Evolutionary conservation across 2,888 invertebrate genomes (phyloP).

Genomic region (Athrips mouffetella): DNA sequence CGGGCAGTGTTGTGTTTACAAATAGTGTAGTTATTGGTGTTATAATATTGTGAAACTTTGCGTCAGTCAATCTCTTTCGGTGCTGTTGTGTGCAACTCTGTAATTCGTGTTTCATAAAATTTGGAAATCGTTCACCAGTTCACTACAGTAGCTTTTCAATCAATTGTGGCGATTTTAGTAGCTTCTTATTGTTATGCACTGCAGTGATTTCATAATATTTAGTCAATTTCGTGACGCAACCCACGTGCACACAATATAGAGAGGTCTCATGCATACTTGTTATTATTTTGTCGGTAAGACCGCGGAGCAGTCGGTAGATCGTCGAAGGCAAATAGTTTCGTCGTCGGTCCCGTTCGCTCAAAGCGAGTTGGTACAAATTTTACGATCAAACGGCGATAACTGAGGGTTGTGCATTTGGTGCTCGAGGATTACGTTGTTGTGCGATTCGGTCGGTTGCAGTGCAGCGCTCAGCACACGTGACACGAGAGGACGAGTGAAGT

Average conservation of each 20-base stretch:
- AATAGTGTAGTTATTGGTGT: slow-evolving; percentile 63
- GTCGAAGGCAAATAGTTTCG: slow-evolving; percentile 62
- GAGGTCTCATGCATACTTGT: slow-evolving; percentile 82
- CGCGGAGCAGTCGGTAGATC: slow-evolving; percentile 69
- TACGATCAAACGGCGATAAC: slow-evolving; percentile 49
- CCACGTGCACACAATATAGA: slow-evolving; percentile 74
- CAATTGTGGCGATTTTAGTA: slow-evolving; percentile 48
- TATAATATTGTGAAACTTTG: slow-evolving; percentile 50
- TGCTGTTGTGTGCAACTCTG: slow-evolving; percentile 59
- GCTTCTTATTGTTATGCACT: slow-evolving; percentile 40
- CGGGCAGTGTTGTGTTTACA: slow-evolving; percentile 73
- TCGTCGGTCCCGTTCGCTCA: slow-evolving; percentile 57
- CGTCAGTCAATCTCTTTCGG: slow-evolving; percentile 48
- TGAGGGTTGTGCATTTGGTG: slow-evolving; percentile 55
- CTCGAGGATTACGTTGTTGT: slow-evolving; percentile 50
- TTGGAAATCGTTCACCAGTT: slow-evolving; percentile 59
- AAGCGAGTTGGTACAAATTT: slow-evolving; percentile 48
- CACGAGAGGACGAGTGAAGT: slow-evolving; percentile 29
- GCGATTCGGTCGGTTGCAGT: slow-evolving; percentile 47
- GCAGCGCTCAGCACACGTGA: slow-evolving; percentile 47
- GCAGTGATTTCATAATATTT: slow-evolving; percentile 48
- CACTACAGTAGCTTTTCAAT: slow-evolving; percentile 48
- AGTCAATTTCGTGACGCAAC: slow-evolving; percentile 65
- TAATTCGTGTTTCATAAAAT: slow-evolving; percentile 65
- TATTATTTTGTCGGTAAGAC: slow-evolving; percentile 84